phyloP scores from a whole-genome alignment of 1,140 invertebrate species.

The Agraylea sexmaculata region DNA sequence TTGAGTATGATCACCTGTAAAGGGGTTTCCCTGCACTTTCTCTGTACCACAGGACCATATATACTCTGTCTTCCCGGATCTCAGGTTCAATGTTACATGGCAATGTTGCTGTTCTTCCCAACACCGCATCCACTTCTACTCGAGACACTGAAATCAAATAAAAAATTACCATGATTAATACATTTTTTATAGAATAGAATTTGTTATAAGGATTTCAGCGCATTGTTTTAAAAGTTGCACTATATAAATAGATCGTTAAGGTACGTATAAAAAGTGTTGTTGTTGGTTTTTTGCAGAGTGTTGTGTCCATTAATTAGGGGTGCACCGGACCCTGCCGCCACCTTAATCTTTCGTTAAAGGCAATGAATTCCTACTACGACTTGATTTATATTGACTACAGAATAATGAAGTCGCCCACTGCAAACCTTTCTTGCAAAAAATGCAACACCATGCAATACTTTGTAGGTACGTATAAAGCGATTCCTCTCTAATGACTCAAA shows the following conservation, averaged over 20 bases:
- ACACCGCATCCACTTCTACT: constrained; percentile 64
- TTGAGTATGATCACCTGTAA: constrained; percentile 66
- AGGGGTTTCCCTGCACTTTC: constrained; percentile 72
- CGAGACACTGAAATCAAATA: constrained; percentile 51
- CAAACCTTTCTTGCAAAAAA: too few relatives aligned
- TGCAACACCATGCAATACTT: too few relatives aligned
- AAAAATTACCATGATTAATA: constrained; percentile 1
- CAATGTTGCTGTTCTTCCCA: constrained; percentile 61
- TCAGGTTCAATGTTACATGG: constrained; percentile 75
- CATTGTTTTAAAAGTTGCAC: too few relatives aligned
- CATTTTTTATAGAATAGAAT: too few relatives aligned
- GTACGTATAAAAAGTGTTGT: too few relatives aligned
- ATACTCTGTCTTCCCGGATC: constrained; percentile 67
- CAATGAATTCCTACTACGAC: constrained; percentile 10
- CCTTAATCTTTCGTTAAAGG: constrained; percentile 9
- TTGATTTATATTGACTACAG: constrained; percentile 10
- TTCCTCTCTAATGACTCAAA: too few relatives aligned
- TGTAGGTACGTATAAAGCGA: too few relatives aligned
- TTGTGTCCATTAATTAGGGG: too few relatives aligned
- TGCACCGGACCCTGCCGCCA: too few relatives aligned
- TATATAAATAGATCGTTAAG: too few relatives aligned
- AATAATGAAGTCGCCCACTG: constrained; percentile 9
- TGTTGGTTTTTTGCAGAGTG: too few relatives aligned
- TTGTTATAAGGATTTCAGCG: too few relatives aligned
- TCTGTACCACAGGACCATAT: constrained; percentile 84